Evolutionary conservation across 2,113 vertebrate genomes (phyloP), one percentile per base, ranked within the genome.

Genomic region (Hiodon tergisus): DNA sequence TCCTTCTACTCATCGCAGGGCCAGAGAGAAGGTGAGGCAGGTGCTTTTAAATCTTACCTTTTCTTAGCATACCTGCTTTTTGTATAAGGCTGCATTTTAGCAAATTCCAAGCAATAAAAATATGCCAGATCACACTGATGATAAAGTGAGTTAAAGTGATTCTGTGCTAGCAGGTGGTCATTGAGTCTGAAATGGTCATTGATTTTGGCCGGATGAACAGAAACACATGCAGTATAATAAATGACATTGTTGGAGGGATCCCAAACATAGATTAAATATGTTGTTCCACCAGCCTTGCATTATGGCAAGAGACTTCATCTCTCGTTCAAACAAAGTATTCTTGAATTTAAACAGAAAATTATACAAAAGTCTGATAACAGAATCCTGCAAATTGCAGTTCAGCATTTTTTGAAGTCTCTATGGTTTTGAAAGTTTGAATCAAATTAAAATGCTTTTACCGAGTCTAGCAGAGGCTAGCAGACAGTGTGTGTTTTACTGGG

Each of bases 1-100:
- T 94, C 93, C 0, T 88, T 91, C 61, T 93, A 90, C 83, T 92
- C 91, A 0, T 84, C 86, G 0, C 92, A 85, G 46, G 84, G 81
- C 52, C 81, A 88, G 71, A 73, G 82, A 0, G 81, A 73, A 60
- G 81, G 81, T 17, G 65, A 80, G 62, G 75, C 59, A 88, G 86
- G 86, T 89, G 84, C 57, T 69, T 16, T 9, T 2, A 5, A 7
- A n/a, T 5, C 8, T 8, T 14, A 6, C 65, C 14, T 65, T 10
- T 46, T 16, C 51, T 5, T 9, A 50, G 14, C 11, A 75, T 53
- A 3, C 31, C n/a, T 10, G 9, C 57, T 3, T 4, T 53, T 11
- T 54, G 9, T 46, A 65, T 73, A 54, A 50, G 66, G 60, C 3
- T 8, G 13, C 9, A 9, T 6, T 60, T 46, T 50, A 14, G 47